phyloP scores from a whole-genome alignment of 2,888 invertebrate species.

The Emmelina monodactyla region DNA sequence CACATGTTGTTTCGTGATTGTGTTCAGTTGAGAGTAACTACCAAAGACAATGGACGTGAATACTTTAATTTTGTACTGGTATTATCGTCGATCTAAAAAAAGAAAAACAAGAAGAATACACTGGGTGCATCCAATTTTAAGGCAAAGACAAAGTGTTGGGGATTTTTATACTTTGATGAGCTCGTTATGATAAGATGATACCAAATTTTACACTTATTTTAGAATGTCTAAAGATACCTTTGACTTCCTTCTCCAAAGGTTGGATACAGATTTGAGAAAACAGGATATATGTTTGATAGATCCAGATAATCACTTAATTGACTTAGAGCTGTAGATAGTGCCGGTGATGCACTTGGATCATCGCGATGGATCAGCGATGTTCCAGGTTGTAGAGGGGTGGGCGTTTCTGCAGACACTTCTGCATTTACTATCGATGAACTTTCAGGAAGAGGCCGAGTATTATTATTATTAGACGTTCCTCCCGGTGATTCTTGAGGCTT shows the following conservation, averaged over 20 bases:
- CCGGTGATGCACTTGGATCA: constrained; percentile 8
- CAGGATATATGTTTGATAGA: constrained; percentile 6
- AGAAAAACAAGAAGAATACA: constrained; percentile 5
- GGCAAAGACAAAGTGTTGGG: constrained; percentile 5
- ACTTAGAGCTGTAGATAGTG: constrained; percentile 6
- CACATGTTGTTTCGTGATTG: neutral
- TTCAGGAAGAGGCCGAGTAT: constrained; percentile 8
- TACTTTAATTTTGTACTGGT: constrained; percentile 4
- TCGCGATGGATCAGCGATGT: constrained; percentile 7
- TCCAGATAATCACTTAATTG: constrained; percentile 9
- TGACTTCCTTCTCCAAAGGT: no score
- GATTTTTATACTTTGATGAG: constrained; percentile 4
- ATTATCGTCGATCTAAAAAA: constrained; percentile 6
- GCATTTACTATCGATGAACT: constrained; percentile 8
- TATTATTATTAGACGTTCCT: constrained; percentile 7
- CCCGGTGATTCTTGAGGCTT: constrained; percentile 8
- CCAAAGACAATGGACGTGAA: neutral
- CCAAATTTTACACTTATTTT: constrained; percentile 5
- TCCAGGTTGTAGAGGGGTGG: constrained; percentile 9
- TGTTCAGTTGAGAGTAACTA: neutral
- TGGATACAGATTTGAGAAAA: no score
- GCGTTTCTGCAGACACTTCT: constrained; percentile 6
- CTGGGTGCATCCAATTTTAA: constrained; percentile 6
- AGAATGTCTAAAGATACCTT: constrained; percentile 5
- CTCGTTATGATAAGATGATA: constrained; percentile 3